These are phyloP conservation scores for Poeciliopsis occidentalis DNA, from an alignment of 2,113 vertebrate genomes.

Conservation along the genomic window DNA sequence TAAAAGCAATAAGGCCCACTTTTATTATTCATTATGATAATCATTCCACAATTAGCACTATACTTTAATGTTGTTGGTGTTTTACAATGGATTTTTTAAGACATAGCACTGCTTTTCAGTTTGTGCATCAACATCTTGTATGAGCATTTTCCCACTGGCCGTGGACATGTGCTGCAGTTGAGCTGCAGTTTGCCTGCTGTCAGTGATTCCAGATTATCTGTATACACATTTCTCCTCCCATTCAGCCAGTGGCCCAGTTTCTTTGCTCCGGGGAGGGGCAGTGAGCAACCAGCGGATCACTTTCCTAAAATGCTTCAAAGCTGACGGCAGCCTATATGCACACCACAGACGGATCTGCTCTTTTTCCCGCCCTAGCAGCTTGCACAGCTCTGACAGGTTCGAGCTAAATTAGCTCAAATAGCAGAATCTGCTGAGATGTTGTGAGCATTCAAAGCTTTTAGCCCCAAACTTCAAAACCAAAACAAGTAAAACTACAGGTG, in stretches of 20 bases:
- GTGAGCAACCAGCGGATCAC: slow-evolving; percentile 26
- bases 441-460: not conserved
- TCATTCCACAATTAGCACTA: not conserved
- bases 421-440: not conserved
- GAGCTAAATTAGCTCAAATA: slow-evolving; percentile 13
- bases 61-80: not conserved
- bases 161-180: no score
- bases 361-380: not conserved
- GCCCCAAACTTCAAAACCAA: not conserved
- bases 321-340: slow-evolving; percentile 3
- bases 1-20: not conserved
- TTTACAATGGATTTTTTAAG: no score
- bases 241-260: slow-evolving; percentile 41
- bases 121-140: not conserved
- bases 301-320: slow-evolving; percentile 26
- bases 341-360: slow-evolving; percentile 1
- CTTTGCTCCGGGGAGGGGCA: slow-evolving; percentile 31
- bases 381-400: slow-evolving; percentile 20
- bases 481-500: not conserved
- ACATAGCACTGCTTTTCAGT: not conserved
- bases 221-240: slow-evolving; percentile 45
- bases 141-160: not conserved
- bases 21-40: not conserved
- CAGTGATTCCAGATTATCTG: slow-evolving; percentile 63
- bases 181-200: no score